phyloP scores from a whole-genome alignment of 2,113 vertebrate genomes.

The Casuarius casuarius region DNA sequence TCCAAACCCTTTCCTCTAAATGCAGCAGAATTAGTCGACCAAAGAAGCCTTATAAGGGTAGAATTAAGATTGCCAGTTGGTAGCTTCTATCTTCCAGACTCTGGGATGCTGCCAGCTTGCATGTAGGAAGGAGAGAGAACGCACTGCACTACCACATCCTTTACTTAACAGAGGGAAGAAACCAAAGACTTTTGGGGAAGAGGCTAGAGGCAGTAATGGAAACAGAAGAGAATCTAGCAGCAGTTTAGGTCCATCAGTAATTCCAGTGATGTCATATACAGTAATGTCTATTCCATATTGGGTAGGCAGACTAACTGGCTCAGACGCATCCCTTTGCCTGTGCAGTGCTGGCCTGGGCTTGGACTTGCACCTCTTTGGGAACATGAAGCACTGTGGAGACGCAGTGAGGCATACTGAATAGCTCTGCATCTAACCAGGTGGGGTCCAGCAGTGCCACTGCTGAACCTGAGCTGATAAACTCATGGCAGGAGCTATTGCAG shows the following conservation, averaged over 20 bases:
- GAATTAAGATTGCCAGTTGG: background rate
- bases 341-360: no score
- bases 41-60: background rate
- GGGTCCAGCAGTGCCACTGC: background rate
- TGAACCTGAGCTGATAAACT: background rate
- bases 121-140: background rate
- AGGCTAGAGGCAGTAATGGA: background rate
- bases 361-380: no score
- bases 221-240: background rate
- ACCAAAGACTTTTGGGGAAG: background rate
- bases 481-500: background rate
- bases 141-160: background rate
- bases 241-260: rapidly evolving
- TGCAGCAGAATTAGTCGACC: rapidly evolving
- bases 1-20: background rate
- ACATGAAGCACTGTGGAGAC: background rate
- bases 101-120: background rate
- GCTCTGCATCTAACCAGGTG: background rate
- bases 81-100: background rate
- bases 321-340: no score
- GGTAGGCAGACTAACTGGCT: background rate
- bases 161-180: rapidly evolving
- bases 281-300: rapidly evolving
- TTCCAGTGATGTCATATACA: background rate
- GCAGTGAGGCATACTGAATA: background rate